Percentiles rank a stretch among this genome's conserved stretches.
These are phyloP conservation scores for Priocnemis perturbator DNA, from an alignment of 2,888 invertebrate species.

Conservation along the genomic window DNA sequence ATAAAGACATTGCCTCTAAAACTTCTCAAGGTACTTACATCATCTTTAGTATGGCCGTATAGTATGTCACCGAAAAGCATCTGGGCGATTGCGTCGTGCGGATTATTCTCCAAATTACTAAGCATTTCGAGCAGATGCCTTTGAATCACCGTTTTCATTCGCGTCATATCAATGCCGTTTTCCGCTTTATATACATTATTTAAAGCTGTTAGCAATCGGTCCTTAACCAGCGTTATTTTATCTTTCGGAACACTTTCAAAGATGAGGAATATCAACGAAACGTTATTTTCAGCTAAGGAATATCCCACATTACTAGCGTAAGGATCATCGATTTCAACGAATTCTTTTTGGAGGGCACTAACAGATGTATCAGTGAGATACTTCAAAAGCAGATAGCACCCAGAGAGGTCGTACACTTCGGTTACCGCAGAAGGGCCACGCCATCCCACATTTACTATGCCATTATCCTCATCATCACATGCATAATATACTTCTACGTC, in stretches of 20 bases:
- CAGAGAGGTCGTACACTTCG: constrained; percentile 80
- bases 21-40: constrained; percentile 78
- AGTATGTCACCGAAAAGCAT: constrained; percentile 89
- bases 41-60: constrained; percentile 84
- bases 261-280: constrained; percentile 82
- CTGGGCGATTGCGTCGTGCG: constrained; percentile 86
- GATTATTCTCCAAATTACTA: constrained; percentile 84
- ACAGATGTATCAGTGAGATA: constrained; percentile 92
- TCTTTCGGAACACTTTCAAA: constrained; percentile 86
- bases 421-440: constrained; percentile 83
- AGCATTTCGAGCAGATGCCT: constrained; percentile 83
- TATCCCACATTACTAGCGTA: constrained; percentile 85
- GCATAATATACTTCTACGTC: constrained; percentile 83
- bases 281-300: constrained; percentile 84
- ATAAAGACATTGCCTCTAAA: constrained; percentile 12
- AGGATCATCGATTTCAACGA: constrained; percentile 89
- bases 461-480: constrained; percentile 89
- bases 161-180: constrained; percentile 82
- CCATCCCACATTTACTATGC: constrained; percentile 87
- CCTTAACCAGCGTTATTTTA: constrained; percentile 81
- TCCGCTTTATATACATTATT: constrained; percentile 74
- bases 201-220: constrained; percentile 77
- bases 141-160: constrained; percentile 84
- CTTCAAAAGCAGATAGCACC: constrained; percentile 83
- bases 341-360: constrained; percentile 88